Conservation (phyloP, 1,140 invertebrate genomes). For the Brachionus sp. region DNA sequence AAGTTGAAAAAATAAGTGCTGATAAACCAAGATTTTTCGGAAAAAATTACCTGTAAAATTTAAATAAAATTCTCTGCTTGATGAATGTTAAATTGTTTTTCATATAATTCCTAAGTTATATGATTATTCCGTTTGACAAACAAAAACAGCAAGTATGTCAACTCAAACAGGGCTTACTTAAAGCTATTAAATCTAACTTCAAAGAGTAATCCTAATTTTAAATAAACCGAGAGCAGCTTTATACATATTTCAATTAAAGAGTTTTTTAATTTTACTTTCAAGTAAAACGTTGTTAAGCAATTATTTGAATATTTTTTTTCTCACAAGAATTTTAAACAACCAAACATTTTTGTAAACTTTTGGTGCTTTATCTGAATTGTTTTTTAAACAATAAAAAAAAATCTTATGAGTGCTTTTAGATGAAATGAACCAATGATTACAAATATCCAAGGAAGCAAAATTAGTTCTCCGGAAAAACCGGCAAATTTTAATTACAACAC, state of each 20-base stretch:
- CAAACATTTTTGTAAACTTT: not conserved
- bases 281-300: constrained; percentile 36
- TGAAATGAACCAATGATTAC: constrained; percentile 1
- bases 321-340: constrained; percentile 7
- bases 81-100: not conserved
- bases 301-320: not conserved
- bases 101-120: not conserved
- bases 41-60: not conserved
- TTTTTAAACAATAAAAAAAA: not conserved
- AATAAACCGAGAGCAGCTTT: not conserved
- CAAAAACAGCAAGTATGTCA: not conserved
- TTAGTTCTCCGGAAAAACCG: constrained; percentile 19
- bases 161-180: constrained; percentile 14
- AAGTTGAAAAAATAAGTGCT: not conserved
- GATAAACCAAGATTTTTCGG: not conserved
- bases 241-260: constrained; percentile 1
- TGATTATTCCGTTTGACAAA: not conserved
- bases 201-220: not conserved
- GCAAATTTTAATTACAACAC: constrained; percentile 34
- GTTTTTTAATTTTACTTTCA: not conserved
- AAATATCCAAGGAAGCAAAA: constrained; percentile 26
- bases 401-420: not conserved
- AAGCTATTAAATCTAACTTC: not conserved
- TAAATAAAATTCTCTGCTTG: not conserved
- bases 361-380: not conserved